Base-by-base conservation (phyloP, 2,888 invertebrate species). In the Muscina levida region DNA sequence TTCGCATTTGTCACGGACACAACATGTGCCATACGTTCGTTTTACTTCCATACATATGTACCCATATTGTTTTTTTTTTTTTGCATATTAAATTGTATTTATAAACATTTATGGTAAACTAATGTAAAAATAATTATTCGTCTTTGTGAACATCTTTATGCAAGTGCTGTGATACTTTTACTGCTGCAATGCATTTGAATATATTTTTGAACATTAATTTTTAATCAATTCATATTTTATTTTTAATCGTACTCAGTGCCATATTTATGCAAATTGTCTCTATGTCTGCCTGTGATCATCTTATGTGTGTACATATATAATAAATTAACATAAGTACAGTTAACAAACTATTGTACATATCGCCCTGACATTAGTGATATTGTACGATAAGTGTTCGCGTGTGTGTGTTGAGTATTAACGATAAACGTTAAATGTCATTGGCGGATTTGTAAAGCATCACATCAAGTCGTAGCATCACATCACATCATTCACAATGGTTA, bases 401-500 rank as follows among this genome's bases (percentile, higher is more conserved):
- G 3, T 31, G 31, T 31, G 31, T 31, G 53, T 42, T 17, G 3
- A 24, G n/a, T 57, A 26, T 31, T 22, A 37, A 37, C 46, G 62
- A 46, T 48, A 68, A 72, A 56, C 48, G 59, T 71, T 72, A 15
- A 15, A 59, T 59, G 11, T 51, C 22, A 10, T 51, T 39, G 39
- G 26, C 67, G 22, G 17, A 48, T 42, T 44, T 57, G 10, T 37
- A 53, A 10, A 51, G 11, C 59, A 22, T 51, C 26, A 11, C n/a
- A n/a, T n/a, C n/a, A 42, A n/a, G 22, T n/a, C 13, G 2, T 1
- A 46, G 2, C 8, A 51, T 51, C 51, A 53, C 31, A 5, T 31
- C 31, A 31, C 8, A 3, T 22, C 53, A 24, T 24, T 51, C 17
- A 86, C 80, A 74, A 87, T 87, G 87, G 86, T 86, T 72, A 85